A percentile compares a stretch with the other conserved stretches of the same genome.
These are phyloP conservation scores for Conomelus anceps DNA, from an alignment of 2,888 invertebrate genomes.

Conservation along the genomic window DNA sequence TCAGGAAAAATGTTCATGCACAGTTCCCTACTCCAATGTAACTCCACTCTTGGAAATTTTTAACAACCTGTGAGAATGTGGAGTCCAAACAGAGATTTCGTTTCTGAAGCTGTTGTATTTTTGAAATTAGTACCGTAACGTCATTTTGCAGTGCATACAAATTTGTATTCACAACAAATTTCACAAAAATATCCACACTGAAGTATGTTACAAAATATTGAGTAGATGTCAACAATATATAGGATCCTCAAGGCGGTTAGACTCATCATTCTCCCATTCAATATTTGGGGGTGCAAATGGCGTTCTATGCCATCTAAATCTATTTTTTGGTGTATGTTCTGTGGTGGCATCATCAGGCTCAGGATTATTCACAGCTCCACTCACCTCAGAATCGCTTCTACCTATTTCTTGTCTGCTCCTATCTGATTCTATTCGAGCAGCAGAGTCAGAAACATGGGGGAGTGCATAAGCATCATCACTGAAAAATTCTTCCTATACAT, in stretches of 20 bases:
- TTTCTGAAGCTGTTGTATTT: conserved; percentile 5
- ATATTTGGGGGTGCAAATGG: neutral
- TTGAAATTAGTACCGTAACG: neutral
- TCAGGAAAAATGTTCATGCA: neutral
- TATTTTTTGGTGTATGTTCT: neutral
- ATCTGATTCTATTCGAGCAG: neutral
- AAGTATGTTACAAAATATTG: neutral
- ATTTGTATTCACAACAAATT: neutral
- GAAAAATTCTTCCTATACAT: neutral
- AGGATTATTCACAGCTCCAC: neutral
- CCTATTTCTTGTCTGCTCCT: neutral
- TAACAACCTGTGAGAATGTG: conserved; percentile 14
- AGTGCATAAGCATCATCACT: neutral
- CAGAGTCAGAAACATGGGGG: neutral
- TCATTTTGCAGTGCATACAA: neutral
- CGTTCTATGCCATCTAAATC: neutral
- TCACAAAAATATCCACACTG: neutral
- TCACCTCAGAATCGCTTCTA: neutral
- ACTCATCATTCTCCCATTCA: neutral
- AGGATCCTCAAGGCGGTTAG: neutral
- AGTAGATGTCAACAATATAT: neutral
- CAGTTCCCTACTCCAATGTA: neutral
- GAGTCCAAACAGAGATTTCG: conserved; percentile 16
- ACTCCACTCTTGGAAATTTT: conserved; percentile 4
- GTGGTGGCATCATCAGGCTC: neutral